A percentile compares a stretch with the other conserved stretches of the same genome.
These are phyloP conservation scores for Adelognathus sp. DNA, from an alignment of 2,888 invertebrate genomes.

Conservation along the genomic window DNA sequence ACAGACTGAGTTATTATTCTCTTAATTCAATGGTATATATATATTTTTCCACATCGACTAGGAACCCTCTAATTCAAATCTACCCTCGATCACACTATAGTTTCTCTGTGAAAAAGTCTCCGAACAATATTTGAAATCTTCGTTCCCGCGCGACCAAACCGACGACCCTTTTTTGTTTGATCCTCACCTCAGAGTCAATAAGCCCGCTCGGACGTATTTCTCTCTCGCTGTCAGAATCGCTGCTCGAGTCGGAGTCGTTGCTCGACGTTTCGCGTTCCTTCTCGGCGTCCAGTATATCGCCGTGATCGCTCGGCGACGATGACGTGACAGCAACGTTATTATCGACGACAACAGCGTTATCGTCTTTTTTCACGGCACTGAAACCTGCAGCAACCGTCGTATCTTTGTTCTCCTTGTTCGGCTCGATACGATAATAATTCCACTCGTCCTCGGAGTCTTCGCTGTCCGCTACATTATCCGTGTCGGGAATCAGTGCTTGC, in stretches of 20 bases:
- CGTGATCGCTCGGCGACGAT: constrained; percentile 42
- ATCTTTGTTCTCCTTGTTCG: constrained; percentile 85
- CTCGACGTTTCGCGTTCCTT: constrained; percentile 40
- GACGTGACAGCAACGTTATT: constrained; percentile 72
- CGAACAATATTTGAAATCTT: too few relatives aligned
- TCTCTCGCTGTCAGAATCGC: constrained; percentile 50
- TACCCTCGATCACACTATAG: too few relatives aligned
- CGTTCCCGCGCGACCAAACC: too few relatives aligned
- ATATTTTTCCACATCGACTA: too few relatives aligned
- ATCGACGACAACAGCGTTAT: constrained; percentile 82
- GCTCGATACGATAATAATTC: constrained; percentile 90
- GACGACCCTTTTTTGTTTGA: too few relatives aligned
- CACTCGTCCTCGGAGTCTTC: constrained; percentile 94
- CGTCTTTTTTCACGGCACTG: constrained; percentile 73
- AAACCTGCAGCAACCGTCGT: constrained; percentile 46
- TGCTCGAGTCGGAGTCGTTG: constrained; percentile 47
- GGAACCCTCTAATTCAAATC: too few relatives aligned
- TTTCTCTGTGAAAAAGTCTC: too few relatives aligned
- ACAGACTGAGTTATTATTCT: too few relatives aligned
- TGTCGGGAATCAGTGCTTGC: constrained; percentile 78
- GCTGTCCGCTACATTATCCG: constrained; percentile 90
- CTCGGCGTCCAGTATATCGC: constrained; percentile 51
- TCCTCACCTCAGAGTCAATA: constrained; percentile 72
- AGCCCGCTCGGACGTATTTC: constrained; percentile 63
- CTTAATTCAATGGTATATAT: not conserved